Conservation (phyloP, 2,888 invertebrate genomes). For the Heliconius ismenius region DNA sequence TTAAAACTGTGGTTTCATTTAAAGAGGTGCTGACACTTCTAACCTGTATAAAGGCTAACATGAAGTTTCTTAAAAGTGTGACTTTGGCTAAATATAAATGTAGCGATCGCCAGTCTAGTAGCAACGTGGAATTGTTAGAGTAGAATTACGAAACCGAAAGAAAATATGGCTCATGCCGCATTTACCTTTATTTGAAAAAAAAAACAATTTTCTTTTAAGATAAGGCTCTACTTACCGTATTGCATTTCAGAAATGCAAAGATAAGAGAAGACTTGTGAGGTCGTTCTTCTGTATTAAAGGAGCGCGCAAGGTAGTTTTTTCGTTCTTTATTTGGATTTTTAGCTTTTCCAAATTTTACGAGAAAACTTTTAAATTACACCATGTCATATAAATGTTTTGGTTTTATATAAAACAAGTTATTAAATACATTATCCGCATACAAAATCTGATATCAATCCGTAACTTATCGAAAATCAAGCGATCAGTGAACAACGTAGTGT, state of each 20-base stretch:
- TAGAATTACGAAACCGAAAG: neutral
- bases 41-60: too few relatives aligned
- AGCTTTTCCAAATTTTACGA: neutral
- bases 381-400: neutral
- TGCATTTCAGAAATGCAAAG: slow-evolving; percentile 18
- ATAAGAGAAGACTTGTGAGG: slow-evolving; percentile 12
- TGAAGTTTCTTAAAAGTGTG: too few relatives aligned
- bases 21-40: too few relatives aligned
- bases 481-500: too few relatives aligned
- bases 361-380: neutral
- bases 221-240: neutral
- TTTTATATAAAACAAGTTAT: neutral
- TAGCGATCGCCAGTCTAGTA: neutral
- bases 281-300: neutral
- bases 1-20: too few relatives aligned
- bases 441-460: too few relatives aligned
- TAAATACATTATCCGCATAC: neutral
- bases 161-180: neutral
- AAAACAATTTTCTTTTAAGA: slow-evolving; percentile 11
- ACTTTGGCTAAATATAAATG: too few relatives aligned
- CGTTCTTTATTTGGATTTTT: neutral
- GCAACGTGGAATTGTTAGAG: neutral
- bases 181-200: neutral
- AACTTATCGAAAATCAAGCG: too few relatives aligned
- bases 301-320: slow-evolving; percentile 8